These are phyloP conservation scores for Thecocarcelia acutangulata DNA, from an alignment of 2,888 invertebrate genomes.

Conservation along the genomic window DNA sequence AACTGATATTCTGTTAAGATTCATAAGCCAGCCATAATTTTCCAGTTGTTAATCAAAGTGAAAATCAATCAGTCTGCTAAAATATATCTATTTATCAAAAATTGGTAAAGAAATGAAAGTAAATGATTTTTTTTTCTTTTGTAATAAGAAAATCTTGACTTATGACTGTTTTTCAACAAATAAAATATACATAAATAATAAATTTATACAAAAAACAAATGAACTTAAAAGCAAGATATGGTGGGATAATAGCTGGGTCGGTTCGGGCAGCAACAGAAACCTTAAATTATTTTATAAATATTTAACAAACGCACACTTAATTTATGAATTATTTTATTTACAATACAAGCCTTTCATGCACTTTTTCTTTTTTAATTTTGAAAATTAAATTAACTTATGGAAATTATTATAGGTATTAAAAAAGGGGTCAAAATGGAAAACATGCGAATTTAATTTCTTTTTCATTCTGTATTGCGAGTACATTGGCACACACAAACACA, in stretches of 20 bases:
- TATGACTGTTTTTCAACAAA: constrained; percentile 24
- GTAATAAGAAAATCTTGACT: not conserved
- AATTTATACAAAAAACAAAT: constrained; percentile 23
- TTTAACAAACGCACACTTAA: not conserved
- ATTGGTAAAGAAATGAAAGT: too few relatives aligned
- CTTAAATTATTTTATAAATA: not conserved
- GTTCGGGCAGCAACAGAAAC: not conserved
- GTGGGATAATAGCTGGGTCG: constrained; percentile 4
- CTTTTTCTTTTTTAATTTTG: constrained; percentile 4
- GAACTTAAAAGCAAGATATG: constrained; percentile 50
- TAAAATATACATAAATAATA: not conserved
- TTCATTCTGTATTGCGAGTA: not conserved
- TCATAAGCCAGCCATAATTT: too few relatives aligned
- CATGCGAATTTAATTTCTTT: constrained; percentile 51
- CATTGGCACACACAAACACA: constrained; percentile 30
- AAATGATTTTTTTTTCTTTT: too few relatives aligned
- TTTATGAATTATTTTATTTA: not conserved
- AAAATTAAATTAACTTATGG: constrained; percentile 10
- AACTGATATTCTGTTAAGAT: not conserved
- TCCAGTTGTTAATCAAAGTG: too few relatives aligned
- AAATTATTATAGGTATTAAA: not conserved
- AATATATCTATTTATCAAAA: too few relatives aligned
- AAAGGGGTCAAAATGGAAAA: constrained; percentile 10
- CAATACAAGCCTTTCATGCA: constrained; percentile 46
- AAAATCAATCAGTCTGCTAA: too few relatives aligned